phyloP scores from a whole-genome alignment of 23 tunicate species.

The Aplidium turbinatum region DNA sequence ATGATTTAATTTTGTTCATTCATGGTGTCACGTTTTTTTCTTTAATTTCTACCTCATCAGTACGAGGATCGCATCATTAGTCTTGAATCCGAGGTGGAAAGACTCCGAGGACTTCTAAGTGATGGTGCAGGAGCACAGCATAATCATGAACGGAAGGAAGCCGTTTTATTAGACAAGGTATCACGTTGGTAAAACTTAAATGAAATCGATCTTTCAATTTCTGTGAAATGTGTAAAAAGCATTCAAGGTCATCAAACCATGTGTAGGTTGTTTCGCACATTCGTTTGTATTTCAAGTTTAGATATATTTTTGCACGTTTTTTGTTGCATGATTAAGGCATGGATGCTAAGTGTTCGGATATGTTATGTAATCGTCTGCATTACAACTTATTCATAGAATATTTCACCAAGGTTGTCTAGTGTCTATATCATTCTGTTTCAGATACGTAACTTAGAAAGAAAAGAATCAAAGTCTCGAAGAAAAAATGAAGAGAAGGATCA shows the following conservation, averaged over 20 bases:
- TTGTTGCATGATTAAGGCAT: neutral
- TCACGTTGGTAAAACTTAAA: too few relatives aligned
- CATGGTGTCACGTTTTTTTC: neutral
- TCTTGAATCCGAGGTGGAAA: constrained; percentile 59
- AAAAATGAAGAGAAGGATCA: constrained; percentile 3
- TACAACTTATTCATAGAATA: neutral
- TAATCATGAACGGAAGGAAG: constrained; percentile 23
- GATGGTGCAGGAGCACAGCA: constrained; percentile 24
- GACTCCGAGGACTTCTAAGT: constrained; percentile 27
- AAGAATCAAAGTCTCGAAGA: neutral
- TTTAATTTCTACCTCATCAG: constrained; percentile 29
- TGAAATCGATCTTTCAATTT: too few relatives aligned
- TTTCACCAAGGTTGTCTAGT: too few relatives aligned
- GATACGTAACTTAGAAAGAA: constrained; percentile 8
- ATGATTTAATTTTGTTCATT: too few relatives aligned
- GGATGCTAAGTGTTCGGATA: neutral
- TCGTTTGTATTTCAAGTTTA: neutral
- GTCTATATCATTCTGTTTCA: neutral
- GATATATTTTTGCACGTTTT: neutral
- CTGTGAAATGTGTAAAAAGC: too few relatives aligned
- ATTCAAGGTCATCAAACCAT: too few relatives aligned
- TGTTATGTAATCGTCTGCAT: neutral
- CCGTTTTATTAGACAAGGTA: constrained; percentile 53
- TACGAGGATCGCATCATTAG: constrained; percentile 65
- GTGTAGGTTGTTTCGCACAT: too few relatives aligned